These are phyloP conservation scores for Chlorops oryzae DNA, from an alignment of 1,140 invertebrate genomes.

Conservation along the genomic window DNA sequence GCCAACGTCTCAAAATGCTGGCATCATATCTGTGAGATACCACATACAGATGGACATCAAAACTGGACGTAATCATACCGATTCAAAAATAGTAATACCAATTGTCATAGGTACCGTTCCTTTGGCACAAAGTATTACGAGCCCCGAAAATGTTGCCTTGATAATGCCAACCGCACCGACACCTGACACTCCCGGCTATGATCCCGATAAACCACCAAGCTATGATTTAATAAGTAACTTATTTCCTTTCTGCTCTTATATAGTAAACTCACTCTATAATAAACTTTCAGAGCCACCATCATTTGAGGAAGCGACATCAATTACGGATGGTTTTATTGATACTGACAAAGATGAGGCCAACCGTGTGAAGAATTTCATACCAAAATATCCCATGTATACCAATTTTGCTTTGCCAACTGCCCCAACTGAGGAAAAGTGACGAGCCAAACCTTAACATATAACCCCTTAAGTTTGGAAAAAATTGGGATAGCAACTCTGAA, in stretches of 20 bases:
- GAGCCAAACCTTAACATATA: too few relatives aligned
- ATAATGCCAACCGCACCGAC: neutral
- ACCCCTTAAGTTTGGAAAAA: too few relatives aligned
- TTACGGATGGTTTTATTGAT: constrained; percentile 30
- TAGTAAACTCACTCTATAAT: too few relatives aligned
- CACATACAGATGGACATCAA: constrained; percentile 22
- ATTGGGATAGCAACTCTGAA: too few relatives aligned
- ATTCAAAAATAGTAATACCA: constrained; percentile 25
- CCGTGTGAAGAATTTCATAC: constrained; percentile 33
- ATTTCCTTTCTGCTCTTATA: too few relatives aligned
- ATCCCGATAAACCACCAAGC: neutral
- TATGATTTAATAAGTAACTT: too few relatives aligned
- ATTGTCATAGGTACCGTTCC: constrained; percentile 37
- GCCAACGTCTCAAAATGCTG: constrained; percentile 43
- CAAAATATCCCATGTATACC: constrained; percentile 38
- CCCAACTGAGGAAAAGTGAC: too few relatives aligned
- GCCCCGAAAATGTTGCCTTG: constrained; percentile 18
- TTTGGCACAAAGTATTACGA: constrained; percentile 25
- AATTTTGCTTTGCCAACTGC: too few relatives aligned
- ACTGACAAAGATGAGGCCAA: constrained; percentile 31
- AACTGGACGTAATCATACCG: constrained; percentile 24
- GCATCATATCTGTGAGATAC: constrained; percentile 28
- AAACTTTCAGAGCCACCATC: constrained; percentile 40
- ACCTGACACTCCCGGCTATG: neutral
- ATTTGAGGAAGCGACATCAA: constrained; percentile 31